These are phyloP conservation scores for Epinotia brunnichana DNA, from an alignment of 2,888 invertebrate species.

Conservation along the genomic window DNA sequence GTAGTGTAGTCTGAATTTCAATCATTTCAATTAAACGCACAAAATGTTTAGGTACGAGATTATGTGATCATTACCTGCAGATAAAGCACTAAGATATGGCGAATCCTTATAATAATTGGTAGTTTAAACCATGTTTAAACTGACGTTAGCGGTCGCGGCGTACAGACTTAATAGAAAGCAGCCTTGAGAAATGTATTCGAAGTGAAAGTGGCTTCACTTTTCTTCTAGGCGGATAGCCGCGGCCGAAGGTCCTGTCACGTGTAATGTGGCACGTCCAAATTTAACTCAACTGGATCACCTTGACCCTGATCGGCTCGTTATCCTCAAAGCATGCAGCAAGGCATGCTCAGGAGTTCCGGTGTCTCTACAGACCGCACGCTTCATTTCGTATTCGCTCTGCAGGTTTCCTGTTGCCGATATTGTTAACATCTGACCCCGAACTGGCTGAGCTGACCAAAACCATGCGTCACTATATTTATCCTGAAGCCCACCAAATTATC, in stretches of 20 bases:
- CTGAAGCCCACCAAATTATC: background rate
- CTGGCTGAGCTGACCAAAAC: conserved; percentile 47
- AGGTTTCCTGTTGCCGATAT: conserved; percentile 79
- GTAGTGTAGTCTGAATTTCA: conserved; percentile 72
- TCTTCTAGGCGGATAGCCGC: conserved; percentile 25
- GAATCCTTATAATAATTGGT: background rate
- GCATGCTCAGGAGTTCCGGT: conserved; percentile 63
- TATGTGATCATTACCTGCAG: background rate
- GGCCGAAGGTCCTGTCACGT: conserved; percentile 32
- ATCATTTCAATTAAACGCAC: conserved; percentile 47
- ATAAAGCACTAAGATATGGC: background rate
- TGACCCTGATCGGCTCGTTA: conserved; percentile 64
- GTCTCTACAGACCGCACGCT: conserved; percentile 57
- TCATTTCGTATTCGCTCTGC: conserved; percentile 78
- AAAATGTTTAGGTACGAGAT: conserved; percentile 33
- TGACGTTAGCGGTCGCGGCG: conserved; percentile 8
- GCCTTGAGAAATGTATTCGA: conserved; percentile 19
- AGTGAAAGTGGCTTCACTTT: conserved; percentile 37
- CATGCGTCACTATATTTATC: background rate
- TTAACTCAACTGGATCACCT: conserved; percentile 50
- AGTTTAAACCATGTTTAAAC: conserved; percentile 22
- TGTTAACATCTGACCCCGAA: conserved; percentile 80
- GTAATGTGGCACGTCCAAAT: conserved; percentile 38
- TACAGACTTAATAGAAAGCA: conserved; percentile 23
- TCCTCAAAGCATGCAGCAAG: conserved; percentile 63